Evolutionary conservation across 2,888 invertebrate species (phyloP).

Genomic region (Apeira syringaria): DNA sequence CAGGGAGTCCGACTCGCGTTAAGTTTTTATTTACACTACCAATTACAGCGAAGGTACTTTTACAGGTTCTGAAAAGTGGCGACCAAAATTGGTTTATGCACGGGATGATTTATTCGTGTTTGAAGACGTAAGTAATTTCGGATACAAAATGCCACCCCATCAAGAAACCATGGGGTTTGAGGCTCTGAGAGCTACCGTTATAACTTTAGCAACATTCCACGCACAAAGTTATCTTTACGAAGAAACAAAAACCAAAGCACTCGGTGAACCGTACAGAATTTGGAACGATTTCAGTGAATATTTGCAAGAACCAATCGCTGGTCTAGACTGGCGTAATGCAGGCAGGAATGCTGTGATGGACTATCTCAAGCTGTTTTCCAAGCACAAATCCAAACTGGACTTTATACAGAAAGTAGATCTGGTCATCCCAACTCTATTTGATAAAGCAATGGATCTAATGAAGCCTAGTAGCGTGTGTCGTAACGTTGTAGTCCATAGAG

Average conservation of each 20-base stretch:
- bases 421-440: constrained; percentile 47
- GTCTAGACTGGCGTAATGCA: constrained; percentile 55
- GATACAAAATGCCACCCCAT: constrained; percentile 59
- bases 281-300: constrained; percentile 62
- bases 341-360: constrained; percentile 65
- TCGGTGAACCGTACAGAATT: constrained; percentile 58
- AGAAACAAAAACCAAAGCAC: constrained; percentile 55
- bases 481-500: constrained; percentile 83
- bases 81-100: constrained; percentile 51
- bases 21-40: no score
- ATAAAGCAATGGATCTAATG: constrained; percentile 52
- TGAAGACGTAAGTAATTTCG: constrained; percentile 60
- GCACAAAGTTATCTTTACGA: constrained; percentile 75
- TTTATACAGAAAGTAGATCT: constrained; percentile 44
- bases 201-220: constrained; percentile 75
- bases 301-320: constrained; percentile 51
- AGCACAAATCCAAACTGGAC: constrained; percentile 45
- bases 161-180: constrained; percentile 52
- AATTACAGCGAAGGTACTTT: no score
- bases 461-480: constrained; percentile 64
- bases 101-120: constrained; percentile 65
- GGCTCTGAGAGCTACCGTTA: constrained; percentile 64
- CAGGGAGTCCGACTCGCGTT: no score
- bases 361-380: constrained; percentile 59
- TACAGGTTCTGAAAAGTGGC: constrained; percentile 56